phyloP scores from a whole-genome alignment of 2,113 vertebrate genomes.

The Upupa epops region DNA sequence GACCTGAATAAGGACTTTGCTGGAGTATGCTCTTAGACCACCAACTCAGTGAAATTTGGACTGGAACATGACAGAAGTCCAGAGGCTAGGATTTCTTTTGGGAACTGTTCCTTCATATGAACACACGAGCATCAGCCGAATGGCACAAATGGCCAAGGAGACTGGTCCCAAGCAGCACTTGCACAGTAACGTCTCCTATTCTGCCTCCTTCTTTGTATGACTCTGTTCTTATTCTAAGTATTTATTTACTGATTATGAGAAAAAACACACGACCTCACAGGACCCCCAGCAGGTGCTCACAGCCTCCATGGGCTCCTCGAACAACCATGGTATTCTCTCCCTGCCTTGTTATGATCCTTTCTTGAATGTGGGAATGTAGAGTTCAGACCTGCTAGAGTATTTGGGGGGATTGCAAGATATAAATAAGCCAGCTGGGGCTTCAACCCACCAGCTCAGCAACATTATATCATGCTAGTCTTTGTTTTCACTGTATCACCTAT shows the following conservation, averaged over 20 bases:
- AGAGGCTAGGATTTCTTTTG: background rate
- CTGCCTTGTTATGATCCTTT: background rate
- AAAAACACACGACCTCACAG: conserved; percentile 41
- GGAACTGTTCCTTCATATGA: background rate
- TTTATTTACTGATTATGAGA: conserved; percentile 74
- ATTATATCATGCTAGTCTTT: conserved; percentile 73
- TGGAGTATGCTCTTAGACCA: background rate
- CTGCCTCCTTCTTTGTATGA: background rate
- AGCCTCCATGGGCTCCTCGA: background rate
- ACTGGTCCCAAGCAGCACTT: background rate
- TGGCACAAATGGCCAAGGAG: background rate
- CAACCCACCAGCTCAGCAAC: conserved; percentile 61
- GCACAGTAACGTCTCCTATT: background rate
- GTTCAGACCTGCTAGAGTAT: conserved; percentile 45
- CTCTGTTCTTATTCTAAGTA: conserved; percentile 48
- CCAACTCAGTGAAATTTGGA: background rate
- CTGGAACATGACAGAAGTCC: background rate
- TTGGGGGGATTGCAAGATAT: conserved; percentile 52
- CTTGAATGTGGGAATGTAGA: conserved; percentile 45
- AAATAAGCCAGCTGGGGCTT: conserved; percentile 69
- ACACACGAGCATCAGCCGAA: background rate
- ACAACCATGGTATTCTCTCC: conserved; percentile 1
- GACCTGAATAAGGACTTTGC: background rate
- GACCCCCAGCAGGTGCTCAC: conserved; percentile 66
- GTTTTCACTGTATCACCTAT: conserved; percentile 75